Base-by-base conservation (phyloP, 1,140 invertebrate species). In the Eciton burchellii region DNA sequence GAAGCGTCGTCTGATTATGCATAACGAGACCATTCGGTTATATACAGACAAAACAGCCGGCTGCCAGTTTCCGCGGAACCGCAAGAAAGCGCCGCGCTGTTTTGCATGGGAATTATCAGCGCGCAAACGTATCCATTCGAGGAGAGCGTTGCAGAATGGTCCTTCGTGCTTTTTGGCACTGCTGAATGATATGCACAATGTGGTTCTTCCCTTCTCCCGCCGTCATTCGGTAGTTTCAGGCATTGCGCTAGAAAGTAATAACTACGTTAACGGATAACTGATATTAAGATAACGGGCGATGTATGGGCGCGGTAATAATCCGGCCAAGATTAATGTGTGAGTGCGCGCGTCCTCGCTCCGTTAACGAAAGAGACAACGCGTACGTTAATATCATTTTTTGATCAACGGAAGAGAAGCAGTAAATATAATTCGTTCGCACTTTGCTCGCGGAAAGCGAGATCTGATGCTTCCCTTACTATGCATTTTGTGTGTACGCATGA, bases 11-110 rank as follows among this genome's bases (percentile, higher is more conserved):
- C 68, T 73, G 62, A 87, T 87, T 35, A 87, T 87, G 84, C 85
- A 87, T 86, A 86, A 87, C 85, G 70, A 87, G 85, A 62, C 86
- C 85, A 73, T 87, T 87, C 71, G 68, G 74, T 84, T 87, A 83
- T 83, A 83, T 72, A 71, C 84, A 72, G 81, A 86, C 81, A 86
- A 82, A 87, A 83, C 85, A 83, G 65, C 11, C 35, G 16, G n/a
- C 29, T 45, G 21, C 16, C 16, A 26, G 35, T 57, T 62, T 72
- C 49, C 62, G 43, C 59, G 47, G 19, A 19, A 35, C 16, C 9
- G 81, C 62, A 82, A 84, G 83, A 84, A 82, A 83, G 68, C 70
- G 26, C 47, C 56, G n/a, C 63, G 62, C 66, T 79, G 81, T 76
- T 87, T 87, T 87, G 85, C 84, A 86, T 84, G 72, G 81, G 86